Base-by-base conservation (phyloP, 1,140 invertebrate species). In the Micrasema minimum region DNA sequence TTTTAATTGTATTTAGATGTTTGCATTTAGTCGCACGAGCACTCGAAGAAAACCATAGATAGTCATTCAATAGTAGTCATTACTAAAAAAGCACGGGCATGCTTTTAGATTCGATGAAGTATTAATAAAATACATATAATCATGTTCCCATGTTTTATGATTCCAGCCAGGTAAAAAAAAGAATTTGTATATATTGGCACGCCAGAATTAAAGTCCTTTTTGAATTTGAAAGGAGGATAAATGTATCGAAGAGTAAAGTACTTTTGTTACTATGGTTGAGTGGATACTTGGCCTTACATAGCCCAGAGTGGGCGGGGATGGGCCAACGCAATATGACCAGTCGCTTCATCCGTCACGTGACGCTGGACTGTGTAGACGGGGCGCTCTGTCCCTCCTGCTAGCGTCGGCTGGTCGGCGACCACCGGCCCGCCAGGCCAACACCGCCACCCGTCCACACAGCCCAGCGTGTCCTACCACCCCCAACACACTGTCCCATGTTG, bases 241-340 rank as follows among this genome's bases (percentile, higher is more conserved):
- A n/a, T n/a, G n/a, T n/a, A n/a, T n/a, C 37, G 26, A 35, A 12
- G 9, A 12, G 18, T 18, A 51, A 51, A 51, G 50, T 22, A 51
- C n/a, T n/a, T n/a, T n/a, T n/a, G n/a, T n/a, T n/a, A n/a, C 20
- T 59, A 59, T 37, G 51, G 66, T 69, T 69, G 53, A 11, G 66
- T 31, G 43, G 22, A 18, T 43, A 48, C 55, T 67, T 35, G 50
- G 18, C 12, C 18, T 38, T 12, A 14, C 35, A 22, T 59, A 59
- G 43, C 59, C 59, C n/a, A 16, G 41, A 37, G 83, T 84, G 82
- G 81, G 80, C 82, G 81, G 87, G 87, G 87, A 88, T 88, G 87
- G 87, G 86, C 86, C 87, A 86, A 85, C 85, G 86, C 86, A 84
- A 88, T 87, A 87, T 87, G 85, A 87, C 86, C 86, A 88, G 83